Base-by-base conservation (phyloP, 2,888 invertebrate species). In the Apodemia zela region DNA sequence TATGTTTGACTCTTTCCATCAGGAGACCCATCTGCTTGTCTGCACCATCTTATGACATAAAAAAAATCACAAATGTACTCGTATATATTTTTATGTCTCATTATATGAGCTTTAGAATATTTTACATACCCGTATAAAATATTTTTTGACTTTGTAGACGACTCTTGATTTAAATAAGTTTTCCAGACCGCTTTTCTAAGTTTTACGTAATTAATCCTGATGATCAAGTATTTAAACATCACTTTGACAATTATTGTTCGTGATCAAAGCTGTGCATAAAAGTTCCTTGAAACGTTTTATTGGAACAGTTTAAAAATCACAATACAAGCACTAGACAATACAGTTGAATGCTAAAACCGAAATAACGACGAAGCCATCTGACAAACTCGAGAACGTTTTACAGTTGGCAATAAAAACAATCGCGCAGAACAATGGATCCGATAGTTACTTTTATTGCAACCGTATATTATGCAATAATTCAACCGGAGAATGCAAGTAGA, bases 401-500 rank as follows among this genome's bases (percentile, higher is more conserved):
- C 77, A 76, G 75, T 75, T 68, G 69, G 75, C 79, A 79, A 84
- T 85, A 85, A 85, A 85, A 85, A 79, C 79, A 76, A 77, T 78
- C 75, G 75, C 67, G 74, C 73, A 68, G 78, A 80, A 79, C 81
- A 79, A 79, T 79, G 79, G 72, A 79, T 78, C 75, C 73, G 75
- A 78, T 79, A 77, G 72, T 73, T 66, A 70, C 80, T 82, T 87
- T 85, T 84, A 85, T 79, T 75, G 75, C 77, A 71, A 74, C 72
- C 74, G 74, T 81, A 80, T 84, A 84, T 82, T 80, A 82, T 80
- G 81, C 81, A 79, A 82, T 85, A 85, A 84, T 80, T 86, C 84
- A 85, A 78, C 74, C 51, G 51, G 68, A 73, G 75, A 82, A 82
- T 84, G 85, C 84, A 83, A 87, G 85, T 85, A 82, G 76, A 83